Conservation (phyloP, 2,797 vertebrate genomes). For the Anabas testudineus region DNA sequence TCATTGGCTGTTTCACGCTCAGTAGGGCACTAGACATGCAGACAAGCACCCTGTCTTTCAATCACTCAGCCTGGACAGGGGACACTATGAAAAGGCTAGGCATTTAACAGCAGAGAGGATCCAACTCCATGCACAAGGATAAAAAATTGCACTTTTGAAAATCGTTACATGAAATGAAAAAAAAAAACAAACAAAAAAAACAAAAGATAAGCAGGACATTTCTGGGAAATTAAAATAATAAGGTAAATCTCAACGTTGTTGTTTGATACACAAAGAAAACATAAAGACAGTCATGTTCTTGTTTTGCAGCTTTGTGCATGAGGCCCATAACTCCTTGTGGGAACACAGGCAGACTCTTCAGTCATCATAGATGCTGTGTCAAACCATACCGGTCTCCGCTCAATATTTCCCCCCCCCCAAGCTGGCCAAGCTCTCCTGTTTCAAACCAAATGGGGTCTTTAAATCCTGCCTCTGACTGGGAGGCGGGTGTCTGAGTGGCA, state of each 20-base stretch:
- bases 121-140: constrained; percentile 61
- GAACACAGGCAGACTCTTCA: constrained; percentile 17
- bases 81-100: constrained; percentile 58
- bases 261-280: constrained; percentile 46
- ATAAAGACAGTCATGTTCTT: constrained; percentile 38
- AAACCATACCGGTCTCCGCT: constrained; percentile 36
- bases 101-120: constrained; percentile 65
- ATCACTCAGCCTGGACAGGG: constrained; percentile 48
- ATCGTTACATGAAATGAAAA: constrained; percentile 18
- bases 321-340: constrained; percentile 27
- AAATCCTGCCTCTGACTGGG: constrained; percentile 48
- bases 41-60: constrained; percentile 50
- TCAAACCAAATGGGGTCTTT: constrained; percentile 19
- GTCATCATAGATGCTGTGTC: constrained; percentile 29
- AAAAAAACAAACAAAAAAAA: too few relatives aligned
- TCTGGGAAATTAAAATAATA: constrained; percentile 37
- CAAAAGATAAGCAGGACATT: constrained; percentile 36
- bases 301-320: constrained; percentile 47
- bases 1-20: constrained; percentile 57
- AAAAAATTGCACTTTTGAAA: constrained; percentile 73
- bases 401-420: constrained; percentile 1
- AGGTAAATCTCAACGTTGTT: constrained; percentile 27
- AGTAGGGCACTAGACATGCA: constrained; percentile 68
- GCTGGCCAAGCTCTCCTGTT: constrained; percentile 13
- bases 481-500: constrained; percentile 38